Conservation (phyloP, 2,113 vertebrate species). For the Apodemus sylvaticus region DNA sequence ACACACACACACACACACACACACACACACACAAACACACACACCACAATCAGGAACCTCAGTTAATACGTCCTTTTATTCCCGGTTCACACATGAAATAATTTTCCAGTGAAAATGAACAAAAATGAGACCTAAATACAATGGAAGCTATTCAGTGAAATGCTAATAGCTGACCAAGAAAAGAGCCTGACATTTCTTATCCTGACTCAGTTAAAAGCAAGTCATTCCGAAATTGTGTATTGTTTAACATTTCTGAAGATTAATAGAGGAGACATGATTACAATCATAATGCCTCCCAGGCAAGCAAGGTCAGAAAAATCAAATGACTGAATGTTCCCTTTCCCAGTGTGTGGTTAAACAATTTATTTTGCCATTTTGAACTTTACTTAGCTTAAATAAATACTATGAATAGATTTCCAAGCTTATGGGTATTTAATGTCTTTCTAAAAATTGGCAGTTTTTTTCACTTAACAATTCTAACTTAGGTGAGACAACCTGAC, state of each 20-base stretch:
- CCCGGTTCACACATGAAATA: not conserved
- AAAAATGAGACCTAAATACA: not conserved
- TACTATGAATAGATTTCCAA: conserved; percentile 7
- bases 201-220: conserved; percentile 12
- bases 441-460: conserved; percentile 42
- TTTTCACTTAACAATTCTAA: conserved; percentile 12
- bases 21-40: not conserved
- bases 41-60: not conserved
- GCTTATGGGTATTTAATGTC: not conserved
- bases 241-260: not conserved
- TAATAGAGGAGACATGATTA: not conserved
- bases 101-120: not conserved
- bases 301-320: conserved; percentile 1
- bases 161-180: not conserved
- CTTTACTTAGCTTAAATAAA: conserved; percentile 43
- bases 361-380: not conserved
- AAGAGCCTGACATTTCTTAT: not conserved
- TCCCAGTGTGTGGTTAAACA: not conserved
- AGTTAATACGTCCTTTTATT: not conserved
- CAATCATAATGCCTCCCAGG: not conserved
- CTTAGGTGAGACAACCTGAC: not conserved
- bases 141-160: not conserved
- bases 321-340: conserved; percentile 24
- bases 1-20: not conserved
- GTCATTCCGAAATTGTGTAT: not conserved